Percentiles rank a stretch among this genome's conserved stretches.
Evolutionary conservation across 2,888 invertebrate genomes (phyloP).

Genomic region (Pseudococcus jackbeardsleyi): DNA sequence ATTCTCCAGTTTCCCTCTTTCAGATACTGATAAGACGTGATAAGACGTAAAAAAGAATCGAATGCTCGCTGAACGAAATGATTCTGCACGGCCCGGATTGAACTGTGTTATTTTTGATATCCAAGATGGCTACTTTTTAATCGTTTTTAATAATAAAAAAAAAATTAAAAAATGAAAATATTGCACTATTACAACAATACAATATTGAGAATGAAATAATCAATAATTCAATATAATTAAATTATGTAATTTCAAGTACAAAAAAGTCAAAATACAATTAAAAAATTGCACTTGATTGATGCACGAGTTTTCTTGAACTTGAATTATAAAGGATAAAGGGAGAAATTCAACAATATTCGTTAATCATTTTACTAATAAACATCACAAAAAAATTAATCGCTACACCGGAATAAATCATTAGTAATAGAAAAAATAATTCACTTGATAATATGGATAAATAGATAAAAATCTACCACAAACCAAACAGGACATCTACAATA

Average conservation of each 20-base stretch:
- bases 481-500: neutral
- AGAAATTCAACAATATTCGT: conserved; percentile 13
- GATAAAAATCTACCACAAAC: conserved; percentile 37
- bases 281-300: conserved; percentile 3
- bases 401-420: conserved; percentile 5
- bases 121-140: neutral
- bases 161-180: too few relatives aligned
- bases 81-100: too few relatives aligned
- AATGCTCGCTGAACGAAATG: too few relatives aligned
- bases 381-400: conserved; percentile 42
- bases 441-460: neutral
- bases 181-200: neutral
- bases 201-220: neutral
- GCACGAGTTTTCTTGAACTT: neutral
- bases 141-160: neutral
- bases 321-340: neutral
- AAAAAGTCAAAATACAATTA: neutral
- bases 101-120: neutral
- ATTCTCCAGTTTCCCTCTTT: too few relatives aligned
- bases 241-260: neutral
- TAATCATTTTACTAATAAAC: conserved; percentile 19
- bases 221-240: conserved; percentile 24
- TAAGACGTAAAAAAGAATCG: too few relatives aligned
- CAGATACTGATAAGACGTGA: too few relatives aligned
- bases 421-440: neutral